Base-by-base conservation (phyloP, 2,888 invertebrate species). In the Synanthedon andrenaeformis region DNA sequence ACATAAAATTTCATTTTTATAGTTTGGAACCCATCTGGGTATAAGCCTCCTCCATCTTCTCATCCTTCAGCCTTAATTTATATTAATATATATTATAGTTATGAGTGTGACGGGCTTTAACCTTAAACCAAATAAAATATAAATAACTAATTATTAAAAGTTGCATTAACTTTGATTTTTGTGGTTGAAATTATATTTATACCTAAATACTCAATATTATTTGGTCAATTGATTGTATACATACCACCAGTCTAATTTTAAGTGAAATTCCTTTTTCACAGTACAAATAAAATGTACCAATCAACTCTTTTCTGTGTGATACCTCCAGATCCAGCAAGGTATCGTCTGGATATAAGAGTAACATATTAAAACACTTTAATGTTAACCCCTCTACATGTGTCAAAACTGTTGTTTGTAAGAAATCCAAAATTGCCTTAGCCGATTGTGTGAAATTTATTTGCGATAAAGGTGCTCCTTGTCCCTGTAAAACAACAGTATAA, bases 261-360 rank as follows among this genome's bases (percentile, higher is more conserved):
- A 13, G 1, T 1, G 45, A 13, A 13, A 13, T 13, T 13, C 14
- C 45, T 45, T 45, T 45, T 13, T 45, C 14, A 13, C 66, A 69
- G 55, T 70, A 74, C n/a, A 68, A 55, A 52, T 64, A 59, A 23
- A 76, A 61, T 14, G 77, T 55, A 56, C 75, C 70, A 52, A 72
- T 59, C 3, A 83, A 52, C 53, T 70, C 66, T 35, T 57, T 51
- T 49, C 61, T 56, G 45, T 77, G 63, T 3, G 62, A 53, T 5
- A 59, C 59, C 2, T 62, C 66, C 6, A 73, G 51, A 12, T 59
- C 58, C 42, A 64, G 57, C 2, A 79, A 61, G 17, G 64, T 65
- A 42, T 69, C 60, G 53, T 71, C 63, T 41, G 85, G 79, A 56
- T 70, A 80, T n/a, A 61, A 62, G n/a, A 69, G 42, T 2, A 83